Percentiles rank a stretch among this genome's conserved stretches.
Evolutionary conservation across 2,888 invertebrate genomes (phyloP).

Genomic region (Tetrapedia diversipes): DNA sequence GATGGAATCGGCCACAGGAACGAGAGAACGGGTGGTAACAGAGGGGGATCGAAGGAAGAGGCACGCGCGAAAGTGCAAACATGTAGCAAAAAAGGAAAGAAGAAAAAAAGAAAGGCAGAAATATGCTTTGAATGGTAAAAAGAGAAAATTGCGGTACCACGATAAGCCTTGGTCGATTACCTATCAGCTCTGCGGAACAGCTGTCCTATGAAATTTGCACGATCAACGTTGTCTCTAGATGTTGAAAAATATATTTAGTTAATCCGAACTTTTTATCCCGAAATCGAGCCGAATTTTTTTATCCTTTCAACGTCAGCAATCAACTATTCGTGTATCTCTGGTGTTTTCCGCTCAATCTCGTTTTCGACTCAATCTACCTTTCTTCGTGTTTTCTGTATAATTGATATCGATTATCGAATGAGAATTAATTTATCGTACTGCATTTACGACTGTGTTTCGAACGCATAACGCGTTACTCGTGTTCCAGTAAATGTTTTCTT

Average conservation of each 20-base stretch:
- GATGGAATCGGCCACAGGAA: too few species aligned
- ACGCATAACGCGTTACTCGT: neutral
- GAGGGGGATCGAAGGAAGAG: too few species aligned
- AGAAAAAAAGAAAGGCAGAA: slow-evolving; percentile 1
- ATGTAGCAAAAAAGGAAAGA: slow-evolving; percentile 15
- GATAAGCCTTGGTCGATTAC: slow-evolving; percentile 71
- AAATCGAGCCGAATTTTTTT: too few species aligned
- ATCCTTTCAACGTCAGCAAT: too few species aligned
- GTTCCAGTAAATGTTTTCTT: slow-evolving; percentile 15
- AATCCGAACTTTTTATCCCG: slow-evolving; percentile 63
- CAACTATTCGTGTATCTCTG: too few species aligned
- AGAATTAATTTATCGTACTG: too few species aligned
- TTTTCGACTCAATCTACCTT: too few species aligned
- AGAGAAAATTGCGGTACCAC: slow-evolving; percentile 51
- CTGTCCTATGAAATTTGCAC: slow-evolving; percentile 73
- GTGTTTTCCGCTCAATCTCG: too few species aligned
- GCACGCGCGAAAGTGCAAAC: slow-evolving; percentile 53
- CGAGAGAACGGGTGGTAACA: too few species aligned
- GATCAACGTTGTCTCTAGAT: slow-evolving; percentile 72
- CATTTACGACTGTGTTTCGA: neutral
- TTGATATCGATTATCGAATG: too few species aligned
- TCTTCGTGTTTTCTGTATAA: too few species aligned
- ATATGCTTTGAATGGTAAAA: slow-evolving; percentile 22
- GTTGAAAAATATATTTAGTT: slow-evolving; percentile 73
- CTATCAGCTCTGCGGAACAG: slow-evolving; percentile 75